Conservation (phyloP, 2,113 vertebrate genomes). For the Chrysemys picta region DNA sequence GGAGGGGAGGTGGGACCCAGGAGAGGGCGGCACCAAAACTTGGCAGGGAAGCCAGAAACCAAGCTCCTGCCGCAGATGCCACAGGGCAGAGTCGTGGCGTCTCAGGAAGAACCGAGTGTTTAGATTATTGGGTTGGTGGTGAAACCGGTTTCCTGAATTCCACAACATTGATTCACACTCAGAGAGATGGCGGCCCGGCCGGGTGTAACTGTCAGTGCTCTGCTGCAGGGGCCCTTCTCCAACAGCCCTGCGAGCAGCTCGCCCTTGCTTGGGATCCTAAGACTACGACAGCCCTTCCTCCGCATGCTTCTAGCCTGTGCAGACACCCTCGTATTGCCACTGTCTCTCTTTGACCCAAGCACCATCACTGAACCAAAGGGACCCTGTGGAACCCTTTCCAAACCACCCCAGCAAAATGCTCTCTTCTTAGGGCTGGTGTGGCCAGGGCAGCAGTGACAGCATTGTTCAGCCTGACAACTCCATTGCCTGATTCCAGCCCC, state of each 20-base stretch:
- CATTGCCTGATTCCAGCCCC: no score
- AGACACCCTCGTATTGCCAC: neutral
- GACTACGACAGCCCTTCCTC: neutral
- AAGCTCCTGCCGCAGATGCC: conserved; percentile 46
- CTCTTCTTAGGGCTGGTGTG: neutral
- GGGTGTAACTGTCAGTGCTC: neutral
- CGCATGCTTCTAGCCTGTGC: no score
- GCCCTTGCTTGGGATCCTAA: neutral
- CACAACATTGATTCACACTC: neutral
- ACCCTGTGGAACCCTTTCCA: neutral
- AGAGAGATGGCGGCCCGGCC: neutral
- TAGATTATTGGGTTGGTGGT: conserved; percentile 24
- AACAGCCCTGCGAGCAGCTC: neutral
- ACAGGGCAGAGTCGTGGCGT: neutral
- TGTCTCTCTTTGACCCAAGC: neutral
- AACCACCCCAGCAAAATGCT: neutral
- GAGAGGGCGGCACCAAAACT: conserved; percentile 75
- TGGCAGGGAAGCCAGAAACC: conserved; percentile 77
- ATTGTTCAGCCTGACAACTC: neutral
- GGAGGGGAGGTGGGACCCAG: conserved; percentile 38
- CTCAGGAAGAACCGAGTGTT: conserved; percentile 16
- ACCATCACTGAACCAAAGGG: neutral
- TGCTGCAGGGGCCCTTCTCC: no score
- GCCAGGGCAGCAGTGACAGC: neutral
- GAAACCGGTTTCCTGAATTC: conserved; percentile 44